Percentiles rank a stretch among this genome's conserved stretches.
Evolutionary conservation across 2,888 invertebrate species (phyloP).

Genomic region (Megaustenia siamemsis): DNA sequence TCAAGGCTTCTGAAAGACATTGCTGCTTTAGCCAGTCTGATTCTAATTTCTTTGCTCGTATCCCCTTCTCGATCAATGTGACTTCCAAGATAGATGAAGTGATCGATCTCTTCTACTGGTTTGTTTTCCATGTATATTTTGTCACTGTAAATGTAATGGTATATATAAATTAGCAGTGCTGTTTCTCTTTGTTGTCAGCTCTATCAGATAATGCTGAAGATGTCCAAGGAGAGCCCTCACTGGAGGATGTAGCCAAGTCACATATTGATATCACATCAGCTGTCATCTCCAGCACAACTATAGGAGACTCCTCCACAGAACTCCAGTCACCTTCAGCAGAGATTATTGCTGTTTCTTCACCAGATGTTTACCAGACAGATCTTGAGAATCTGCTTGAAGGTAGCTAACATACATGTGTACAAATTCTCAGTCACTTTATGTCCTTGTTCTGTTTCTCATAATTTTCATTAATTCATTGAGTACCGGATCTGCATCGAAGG

Average conservation of each 20-base stretch:
- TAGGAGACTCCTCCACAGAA: not conserved
- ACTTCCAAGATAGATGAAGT: too few species aligned
- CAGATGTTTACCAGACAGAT: conserved; percentile 36
- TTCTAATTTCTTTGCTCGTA: too few species aligned
- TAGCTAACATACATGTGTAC: not conserved
- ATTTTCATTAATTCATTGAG: not conserved
- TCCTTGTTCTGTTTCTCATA: not conserved
- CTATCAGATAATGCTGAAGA: conserved; percentile 46
- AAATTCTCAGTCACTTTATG: not conserved
- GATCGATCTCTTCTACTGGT: too few species aligned
- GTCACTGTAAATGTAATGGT: too few species aligned
- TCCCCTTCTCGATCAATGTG: too few species aligned
- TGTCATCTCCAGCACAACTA: conserved; percentile 46
- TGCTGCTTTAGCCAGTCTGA: too few species aligned
- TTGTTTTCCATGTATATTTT: too few species aligned
- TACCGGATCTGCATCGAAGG: too few species aligned
- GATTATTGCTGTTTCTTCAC: not conserved
- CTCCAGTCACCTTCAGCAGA: conserved; percentile 21
- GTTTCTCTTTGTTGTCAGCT: not conserved
- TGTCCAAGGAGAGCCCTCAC: not conserved
- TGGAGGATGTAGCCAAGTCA: conserved; percentile 7
- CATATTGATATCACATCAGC: conserved; percentile 16
- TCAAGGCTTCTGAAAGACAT: too few species aligned
- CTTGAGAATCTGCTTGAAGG: conserved; percentile 55
- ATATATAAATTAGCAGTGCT: too few species aligned